Conservation (phyloP, 2,113 vertebrate genomes). For the Aegithalos caudatus region DNA sequence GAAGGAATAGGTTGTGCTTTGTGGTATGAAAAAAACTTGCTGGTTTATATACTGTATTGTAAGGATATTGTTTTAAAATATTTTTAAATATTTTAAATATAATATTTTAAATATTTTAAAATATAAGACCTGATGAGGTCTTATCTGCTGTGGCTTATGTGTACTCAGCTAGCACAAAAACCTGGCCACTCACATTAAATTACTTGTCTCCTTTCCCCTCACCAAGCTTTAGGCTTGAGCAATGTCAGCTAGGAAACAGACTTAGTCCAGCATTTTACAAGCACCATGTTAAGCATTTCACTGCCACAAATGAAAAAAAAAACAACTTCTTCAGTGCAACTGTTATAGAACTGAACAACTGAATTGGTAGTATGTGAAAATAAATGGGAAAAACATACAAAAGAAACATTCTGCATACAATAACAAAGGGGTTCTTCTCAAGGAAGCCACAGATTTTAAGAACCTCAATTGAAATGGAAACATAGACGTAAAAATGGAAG, state of each 20-base stretch:
- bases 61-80: background rate
- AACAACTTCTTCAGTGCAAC: background rate
- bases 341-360: background rate
- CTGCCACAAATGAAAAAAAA: background rate
- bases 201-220: background rate
- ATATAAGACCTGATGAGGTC: background rate
- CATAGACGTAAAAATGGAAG: background rate
- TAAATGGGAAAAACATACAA: background rate
- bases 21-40: background rate
- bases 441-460: background rate
- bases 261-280: background rate
- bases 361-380: background rate
- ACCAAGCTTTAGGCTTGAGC: background rate
- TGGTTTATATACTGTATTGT: background rate
- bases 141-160: background rate
- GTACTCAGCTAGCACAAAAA: conserved; percentile 8
- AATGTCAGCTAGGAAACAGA: background rate
- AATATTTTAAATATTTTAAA: too few relatives aligned
- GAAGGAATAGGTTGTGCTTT: background rate
- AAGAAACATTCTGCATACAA: background rate
- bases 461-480: background rate
- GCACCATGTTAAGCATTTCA: background rate
- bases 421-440: background rate
- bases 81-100: too few relatives aligned
- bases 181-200: background rate